A percentile compares a stretch with the other conserved stretches of the same genome.
Evolutionary conservation across 2,113 vertebrate species (phyloP).

Genomic region (Megaleporinus macrocephalus): DNA sequence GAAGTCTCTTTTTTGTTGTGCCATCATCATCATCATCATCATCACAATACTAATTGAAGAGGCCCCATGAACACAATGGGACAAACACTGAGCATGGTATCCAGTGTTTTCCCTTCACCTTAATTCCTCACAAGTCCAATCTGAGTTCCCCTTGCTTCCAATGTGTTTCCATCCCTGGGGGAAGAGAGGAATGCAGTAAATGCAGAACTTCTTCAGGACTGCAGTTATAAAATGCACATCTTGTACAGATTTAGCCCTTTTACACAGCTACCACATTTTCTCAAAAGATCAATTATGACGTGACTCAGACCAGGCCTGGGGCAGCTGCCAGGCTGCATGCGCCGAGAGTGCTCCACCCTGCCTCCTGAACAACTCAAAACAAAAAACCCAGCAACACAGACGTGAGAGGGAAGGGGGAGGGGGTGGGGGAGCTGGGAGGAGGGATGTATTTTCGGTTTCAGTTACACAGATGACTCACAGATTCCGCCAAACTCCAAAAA

Average conservation of each 20-base stretch:
- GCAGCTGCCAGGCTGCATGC: constrained; percentile 71
- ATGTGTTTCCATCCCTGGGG: constrained; percentile 54
- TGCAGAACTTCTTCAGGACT: constrained; percentile 34
- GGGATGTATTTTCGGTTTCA: constrained; percentile 72
- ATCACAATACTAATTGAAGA: constrained; percentile 63
- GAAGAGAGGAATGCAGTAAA: constrained; percentile 53
- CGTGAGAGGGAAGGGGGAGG: constrained; percentile 53
- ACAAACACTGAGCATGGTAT: constrained; percentile 24
- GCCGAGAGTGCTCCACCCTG: constrained; percentile 70
- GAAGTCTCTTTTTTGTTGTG: constrained; percentile 63
- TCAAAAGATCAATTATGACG: constrained; percentile 76
- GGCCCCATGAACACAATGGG: constrained; percentile 53
- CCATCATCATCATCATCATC: constrained; percentile 58
- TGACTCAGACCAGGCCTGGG: constrained; percentile 76
- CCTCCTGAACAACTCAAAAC: constrained; percentile 69
- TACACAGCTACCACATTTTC: constrained; percentile 70
- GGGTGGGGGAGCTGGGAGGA: constrained; percentile 22
- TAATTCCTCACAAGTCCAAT: constrained; percentile 26
- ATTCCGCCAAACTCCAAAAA: constrained; percentile 71
- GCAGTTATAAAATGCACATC: constrained; percentile 67
- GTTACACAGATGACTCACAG: constrained; percentile 77
- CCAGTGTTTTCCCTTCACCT: constrained; percentile 35
- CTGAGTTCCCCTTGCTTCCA: constrained; percentile 40
- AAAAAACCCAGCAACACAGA: constrained; percentile 57
- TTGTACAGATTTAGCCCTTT: constrained; percentile 72